These are phyloP conservation scores for Zoroaster sp. DNA, from an alignment of 53 echinoderm and acorn worm species.

Conservation along the genomic window DNA sequence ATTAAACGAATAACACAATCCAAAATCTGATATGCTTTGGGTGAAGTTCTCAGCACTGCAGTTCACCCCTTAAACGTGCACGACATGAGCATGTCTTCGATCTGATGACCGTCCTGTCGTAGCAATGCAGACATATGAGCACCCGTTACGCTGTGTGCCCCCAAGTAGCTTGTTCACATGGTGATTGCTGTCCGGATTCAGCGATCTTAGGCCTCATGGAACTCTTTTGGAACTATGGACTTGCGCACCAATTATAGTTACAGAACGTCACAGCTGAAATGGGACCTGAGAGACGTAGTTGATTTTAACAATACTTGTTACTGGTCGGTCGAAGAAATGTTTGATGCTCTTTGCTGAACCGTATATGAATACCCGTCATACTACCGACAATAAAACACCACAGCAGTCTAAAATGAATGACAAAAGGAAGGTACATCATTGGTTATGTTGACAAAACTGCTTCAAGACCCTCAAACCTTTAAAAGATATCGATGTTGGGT, in stretches of 20 bases:
- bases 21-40: slow-evolving; percentile 68
- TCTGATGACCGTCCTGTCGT: slow-evolving; percentile 13
- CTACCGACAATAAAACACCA: slow-evolving; percentile 33
- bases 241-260: slow-evolving; percentile 63
- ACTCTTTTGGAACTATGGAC: slow-evolving; percentile 27
- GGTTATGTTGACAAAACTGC: not conserved
- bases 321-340: slow-evolving; percentile 37
- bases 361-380: slow-evolving; percentile 20
- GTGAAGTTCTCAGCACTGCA: slow-evolving; percentile 68
- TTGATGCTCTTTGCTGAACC: slow-evolving; percentile 21
- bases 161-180: not conserved
- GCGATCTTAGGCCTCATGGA: not conserved
- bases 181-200: not conserved
- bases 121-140: not conserved
- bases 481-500: not conserved
- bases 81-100: slow-evolving; percentile 60
- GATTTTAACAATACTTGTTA: slow-evolving; percentile 52
- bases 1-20: slow-evolving; percentile 71
- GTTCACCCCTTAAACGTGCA: slow-evolving; percentile 50
- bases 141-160: not conserved
- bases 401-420: slow-evolving; percentile 14
- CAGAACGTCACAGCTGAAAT: slow-evolving; percentile 71
- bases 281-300: slow-evolving; percentile 22
- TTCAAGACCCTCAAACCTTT: not conserved
- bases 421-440: not conserved